Conservation (phyloP, 2,888 invertebrate genomes). For the Polietes domitor region DNA sequence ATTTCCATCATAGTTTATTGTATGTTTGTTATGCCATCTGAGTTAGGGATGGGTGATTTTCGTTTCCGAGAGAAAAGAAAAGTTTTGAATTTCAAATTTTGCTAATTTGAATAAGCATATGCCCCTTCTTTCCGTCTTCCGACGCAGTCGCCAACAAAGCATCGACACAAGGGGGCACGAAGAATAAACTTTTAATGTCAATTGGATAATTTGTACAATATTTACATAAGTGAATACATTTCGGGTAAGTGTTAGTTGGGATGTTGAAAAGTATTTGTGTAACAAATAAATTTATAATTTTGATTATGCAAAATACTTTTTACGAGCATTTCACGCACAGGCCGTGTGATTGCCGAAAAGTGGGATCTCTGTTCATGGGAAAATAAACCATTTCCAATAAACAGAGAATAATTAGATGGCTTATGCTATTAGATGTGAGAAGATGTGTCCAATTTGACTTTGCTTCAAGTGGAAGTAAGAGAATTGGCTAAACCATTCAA, state of each 20-base stretch:
- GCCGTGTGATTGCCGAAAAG: not conserved
- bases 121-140: not conserved
- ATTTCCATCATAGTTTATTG: slow-evolving; percentile 4
- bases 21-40: not conserved
- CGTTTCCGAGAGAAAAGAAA: slow-evolving; percentile 40
- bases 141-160: not conserved
- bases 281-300: slow-evolving; percentile 29
- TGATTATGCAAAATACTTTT: slow-evolving; percentile 21
- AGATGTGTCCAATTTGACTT: too few relatives aligned
- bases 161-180: not conserved
- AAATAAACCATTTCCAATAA: too few relatives aligned
- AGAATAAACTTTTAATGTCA: slow-evolving; percentile 58
- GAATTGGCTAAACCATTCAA: too few relatives aligned
- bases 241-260: slow-evolving; percentile 8
- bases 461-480: too few relatives aligned
- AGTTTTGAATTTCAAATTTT: slow-evolving; percentile 66
- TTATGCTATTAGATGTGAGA: too few relatives aligned
- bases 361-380: not conserved
- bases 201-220: slow-evolving; percentile 58
- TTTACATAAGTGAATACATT: slow-evolving; percentile 44
- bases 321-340: not conserved
- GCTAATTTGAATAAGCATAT: slow-evolving; percentile 61
- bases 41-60: slow-evolving; percentile 6
- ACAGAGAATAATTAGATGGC: too few relatives aligned
- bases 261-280: not conserved